These are phyloP conservation scores for Sternotherus odoratus DNA, from an alignment of 2,797 vertebrate species.

Conservation along the genomic window DNA sequence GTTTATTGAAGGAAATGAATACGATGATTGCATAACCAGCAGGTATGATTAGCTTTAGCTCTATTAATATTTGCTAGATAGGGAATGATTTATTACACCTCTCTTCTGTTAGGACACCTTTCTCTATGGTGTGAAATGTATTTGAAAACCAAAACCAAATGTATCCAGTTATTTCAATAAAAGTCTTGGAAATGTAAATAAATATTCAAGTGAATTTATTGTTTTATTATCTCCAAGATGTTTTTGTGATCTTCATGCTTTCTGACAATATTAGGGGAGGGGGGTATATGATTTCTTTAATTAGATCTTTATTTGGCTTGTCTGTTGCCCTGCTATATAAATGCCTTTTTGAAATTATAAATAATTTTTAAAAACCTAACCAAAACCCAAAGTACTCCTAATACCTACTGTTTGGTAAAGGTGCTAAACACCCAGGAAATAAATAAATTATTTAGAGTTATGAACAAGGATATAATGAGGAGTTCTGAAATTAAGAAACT, in stretches of 20 bases:
- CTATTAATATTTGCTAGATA: slow-evolving; percentile 22
- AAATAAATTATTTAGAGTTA: neutral
- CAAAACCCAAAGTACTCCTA: neutral
- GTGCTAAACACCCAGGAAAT: neutral
- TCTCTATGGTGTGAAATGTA: slow-evolving; percentile 15
- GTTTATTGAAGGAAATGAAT: neutral
- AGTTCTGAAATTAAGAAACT: neutral
- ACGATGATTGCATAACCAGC: neutral
- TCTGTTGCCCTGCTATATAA: neutral
- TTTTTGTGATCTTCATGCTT: slow-evolving; percentile 9
- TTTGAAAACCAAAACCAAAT: slow-evolving; percentile 34
- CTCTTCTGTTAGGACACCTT: neutral
- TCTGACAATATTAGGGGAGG: neutral
- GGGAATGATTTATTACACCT: neutral
- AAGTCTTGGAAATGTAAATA: slow-evolving; percentile 42
- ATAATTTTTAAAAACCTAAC: neutral
- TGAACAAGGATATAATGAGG: neutral
- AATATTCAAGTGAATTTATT: slow-evolving; percentile 21
- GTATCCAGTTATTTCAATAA: slow-evolving; percentile 40
- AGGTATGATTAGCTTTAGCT: slow-evolving; percentile 2
- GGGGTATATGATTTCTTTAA: neutral
- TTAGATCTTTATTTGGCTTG: neutral
- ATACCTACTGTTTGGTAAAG: neutral
- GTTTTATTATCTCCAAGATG: neutral
- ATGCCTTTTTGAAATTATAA: neutral